Evolutionary conservation across 2,113 vertebrate species (phyloP).

Genomic region (Mobula hypostoma): DNA sequence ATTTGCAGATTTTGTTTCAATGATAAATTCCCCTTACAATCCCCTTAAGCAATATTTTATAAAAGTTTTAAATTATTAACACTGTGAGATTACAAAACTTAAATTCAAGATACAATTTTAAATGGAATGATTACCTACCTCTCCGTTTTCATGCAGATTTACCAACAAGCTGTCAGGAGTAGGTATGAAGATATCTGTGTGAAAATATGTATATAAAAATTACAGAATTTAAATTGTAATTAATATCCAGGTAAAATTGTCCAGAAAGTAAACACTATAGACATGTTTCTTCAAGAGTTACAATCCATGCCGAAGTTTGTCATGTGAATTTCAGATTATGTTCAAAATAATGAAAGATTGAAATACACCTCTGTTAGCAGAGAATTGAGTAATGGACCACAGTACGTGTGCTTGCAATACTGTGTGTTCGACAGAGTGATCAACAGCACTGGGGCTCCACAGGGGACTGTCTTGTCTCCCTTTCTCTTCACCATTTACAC

Average conservation of each 20-base stretch:
- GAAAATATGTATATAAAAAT: not conserved
- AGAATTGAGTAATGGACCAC: not conserved
- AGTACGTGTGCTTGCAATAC: too few species aligned
- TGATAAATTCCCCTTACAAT: not conserved
- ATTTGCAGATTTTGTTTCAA: too few species aligned
- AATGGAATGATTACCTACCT: conserved; percentile 58
- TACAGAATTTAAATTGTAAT: not conserved
- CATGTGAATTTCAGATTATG: not conserved
- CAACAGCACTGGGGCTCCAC: too few species aligned
- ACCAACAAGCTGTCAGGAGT: conserved; percentile 90
- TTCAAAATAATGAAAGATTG: not conserved
- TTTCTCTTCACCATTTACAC: too few species aligned
- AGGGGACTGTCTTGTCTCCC: too few species aligned
- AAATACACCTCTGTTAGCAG: not conserved
- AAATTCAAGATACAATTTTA: not conserved
- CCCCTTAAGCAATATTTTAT: not conserved
- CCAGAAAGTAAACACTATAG: not conserved
- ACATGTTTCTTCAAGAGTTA: not conserved
- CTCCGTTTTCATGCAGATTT: conserved; percentile 87
- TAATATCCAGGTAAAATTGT: not conserved
- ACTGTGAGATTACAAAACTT: not conserved
- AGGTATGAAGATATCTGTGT: conserved; percentile 84
- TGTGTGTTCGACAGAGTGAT: too few species aligned
- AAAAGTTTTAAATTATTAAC: not conserved
- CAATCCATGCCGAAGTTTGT: not conserved